Conservation (phyloP, 2,797 vertebrate genomes). For the Anas georgica region DNA sequence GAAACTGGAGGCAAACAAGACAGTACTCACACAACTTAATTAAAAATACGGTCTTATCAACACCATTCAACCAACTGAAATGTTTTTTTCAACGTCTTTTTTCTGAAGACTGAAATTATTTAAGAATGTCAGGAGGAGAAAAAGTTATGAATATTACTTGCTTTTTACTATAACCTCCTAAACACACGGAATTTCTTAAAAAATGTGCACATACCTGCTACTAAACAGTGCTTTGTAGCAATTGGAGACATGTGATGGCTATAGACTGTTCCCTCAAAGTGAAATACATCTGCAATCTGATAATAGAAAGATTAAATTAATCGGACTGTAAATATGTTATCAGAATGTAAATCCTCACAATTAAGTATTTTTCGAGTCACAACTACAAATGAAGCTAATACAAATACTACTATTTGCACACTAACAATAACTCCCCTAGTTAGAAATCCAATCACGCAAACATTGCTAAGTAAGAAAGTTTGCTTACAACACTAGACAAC, state of each 20-base stretch:
- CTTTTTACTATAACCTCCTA: not conserved
- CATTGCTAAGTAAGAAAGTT: not conserved
- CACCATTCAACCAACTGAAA: not conserved
- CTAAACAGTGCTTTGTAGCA: constrained; percentile 92
- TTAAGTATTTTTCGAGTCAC: not conserved
- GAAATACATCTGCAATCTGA: constrained; percentile 90
- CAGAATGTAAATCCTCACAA: not conserved
- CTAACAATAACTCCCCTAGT: not conserved
- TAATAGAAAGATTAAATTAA: constrained; percentile 50
- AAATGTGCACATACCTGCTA: constrained; percentile 85
- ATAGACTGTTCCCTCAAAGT: constrained; percentile 93
- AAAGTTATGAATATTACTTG: not conserved
- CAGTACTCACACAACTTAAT: not conserved
- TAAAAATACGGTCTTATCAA: not conserved
- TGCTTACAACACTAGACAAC: not conserved
- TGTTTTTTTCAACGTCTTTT: not conserved
- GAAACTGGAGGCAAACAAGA: not conserved
- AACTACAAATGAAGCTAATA: not conserved
- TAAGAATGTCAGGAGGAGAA: not conserved
- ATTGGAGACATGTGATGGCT: constrained; percentile 95
- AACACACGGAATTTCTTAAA: not conserved
- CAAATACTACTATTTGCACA: not conserved
- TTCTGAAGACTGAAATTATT: not conserved
- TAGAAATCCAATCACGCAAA: not conserved
- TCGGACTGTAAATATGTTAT: not conserved